Evolutionary conservation across 2,797 vertebrate genomes (phyloP), one percentile per base, ranked within the genome.

Genomic region (Sebastes nivosus): DNA sequence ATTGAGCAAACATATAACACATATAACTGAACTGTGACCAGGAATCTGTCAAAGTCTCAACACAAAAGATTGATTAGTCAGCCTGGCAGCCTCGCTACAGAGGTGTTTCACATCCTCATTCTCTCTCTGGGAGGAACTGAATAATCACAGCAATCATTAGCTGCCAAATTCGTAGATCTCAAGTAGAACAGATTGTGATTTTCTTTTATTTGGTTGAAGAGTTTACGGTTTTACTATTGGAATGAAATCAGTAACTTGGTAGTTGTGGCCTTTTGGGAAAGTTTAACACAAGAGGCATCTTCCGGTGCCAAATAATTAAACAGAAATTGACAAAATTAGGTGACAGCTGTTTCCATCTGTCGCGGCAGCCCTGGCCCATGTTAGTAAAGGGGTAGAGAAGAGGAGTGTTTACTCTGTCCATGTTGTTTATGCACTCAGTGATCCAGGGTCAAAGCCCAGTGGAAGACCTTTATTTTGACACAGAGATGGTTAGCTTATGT

Each of bases 31-130:
- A 5, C 24, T 30, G n/a, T 64, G 29, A 55, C 18, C 14, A 60
- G 25, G 13, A 72, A 22, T 30, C 72, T 69, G 54, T 74, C 30
- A 70, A 72, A 55, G 30, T n/a, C 12, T 58, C 6, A 67, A 18
- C 42, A 67, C 13, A 46, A 12, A 22, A 52, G 27, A 63, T 22
- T 8, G 66, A 54, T 18, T 50, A 22, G n/a, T 55, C 34, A 29
- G 24, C 25, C 63, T 32, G 58, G 18, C 16, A 55, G 50, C 20
- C 16, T 54, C 13, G 8, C 50, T 61, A 12, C 24, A 60, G 22
- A 36, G 2, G n/a, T 34, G 72, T 88, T 89, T 89, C 84, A 89
- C 73, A 88, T 91, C 89, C 84, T 82, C 68, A 67, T 90, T 89
- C 57, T 69, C n/a, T 66, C 30, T 72, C 34, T n/a, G 50, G 42